Percentiles rank a stretch among this genome's conserved stretches.
Conservation (phyloP, 2,797 vertebrate species). For the Alectoris magna region DNA sequence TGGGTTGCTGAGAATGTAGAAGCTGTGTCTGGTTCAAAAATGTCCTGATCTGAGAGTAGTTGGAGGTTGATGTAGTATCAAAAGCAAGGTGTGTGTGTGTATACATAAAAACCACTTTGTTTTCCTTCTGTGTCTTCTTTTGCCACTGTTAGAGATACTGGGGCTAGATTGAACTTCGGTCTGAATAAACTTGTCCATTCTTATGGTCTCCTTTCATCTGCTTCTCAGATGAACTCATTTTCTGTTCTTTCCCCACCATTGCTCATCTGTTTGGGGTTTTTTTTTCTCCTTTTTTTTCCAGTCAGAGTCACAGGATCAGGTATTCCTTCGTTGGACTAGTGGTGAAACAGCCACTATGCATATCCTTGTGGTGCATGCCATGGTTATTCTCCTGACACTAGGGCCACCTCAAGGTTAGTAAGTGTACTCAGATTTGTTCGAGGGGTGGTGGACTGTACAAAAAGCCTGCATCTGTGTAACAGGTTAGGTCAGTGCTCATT, state of each 20-base stretch:
- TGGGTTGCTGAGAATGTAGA: background rate
- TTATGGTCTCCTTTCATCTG: background rate
- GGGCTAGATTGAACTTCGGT: background rate
- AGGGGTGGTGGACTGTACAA: background rate
- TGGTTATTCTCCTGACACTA: slow-evolving; percentile 94
- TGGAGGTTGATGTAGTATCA: background rate
- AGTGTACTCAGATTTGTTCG: background rate
- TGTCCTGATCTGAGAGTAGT: background rate
- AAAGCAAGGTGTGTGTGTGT: background rate
- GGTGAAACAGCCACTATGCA: slow-evolving; percentile 99
- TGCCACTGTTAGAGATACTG: background rate
- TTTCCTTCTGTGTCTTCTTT: background rate
- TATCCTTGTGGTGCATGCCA: slow-evolving; percentile 98
- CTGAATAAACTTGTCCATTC: background rate
- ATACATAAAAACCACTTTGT: background rate
- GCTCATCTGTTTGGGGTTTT: background rate
- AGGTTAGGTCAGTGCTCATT: background rate
- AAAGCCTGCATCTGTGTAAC: background rate
- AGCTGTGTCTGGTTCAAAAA: background rate
- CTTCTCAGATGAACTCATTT: background rate
- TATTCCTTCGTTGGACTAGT: slow-evolving; percentile 95
- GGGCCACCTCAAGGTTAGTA: slow-evolving; percentile 85
- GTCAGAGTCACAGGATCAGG: slow-evolving; percentile 98
- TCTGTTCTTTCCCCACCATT: background rate
- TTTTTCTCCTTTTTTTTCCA: slow-evolving; percentile 55